Conservation (phyloP, 2,888 invertebrate species). For the Entomobrya multifasciata region DNA sequence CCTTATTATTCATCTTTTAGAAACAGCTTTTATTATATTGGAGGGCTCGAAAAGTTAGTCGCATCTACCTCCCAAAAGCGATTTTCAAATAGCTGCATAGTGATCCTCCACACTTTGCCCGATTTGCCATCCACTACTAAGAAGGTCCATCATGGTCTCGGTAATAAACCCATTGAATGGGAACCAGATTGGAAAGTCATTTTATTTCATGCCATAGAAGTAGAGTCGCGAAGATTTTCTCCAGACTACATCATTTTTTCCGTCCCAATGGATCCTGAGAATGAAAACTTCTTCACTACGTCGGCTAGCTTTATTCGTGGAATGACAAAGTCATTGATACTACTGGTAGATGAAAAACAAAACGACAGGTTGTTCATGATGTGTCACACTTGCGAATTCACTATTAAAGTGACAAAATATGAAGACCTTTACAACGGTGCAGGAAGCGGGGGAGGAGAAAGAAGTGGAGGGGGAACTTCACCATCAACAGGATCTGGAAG, state of each 20-base stretch:
- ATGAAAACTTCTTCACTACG: neutral
- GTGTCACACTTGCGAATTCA: slow-evolving; percentile 18
- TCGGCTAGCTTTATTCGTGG: neutral
- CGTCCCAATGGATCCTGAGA: neutral
- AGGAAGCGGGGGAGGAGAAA: too few species aligned
- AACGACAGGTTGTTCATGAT: slow-evolving; percentile 23
- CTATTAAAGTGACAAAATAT: neutral
- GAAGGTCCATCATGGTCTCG: too few species aligned
- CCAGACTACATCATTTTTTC: slow-evolving; percentile 32
- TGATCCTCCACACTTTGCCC: neutral
- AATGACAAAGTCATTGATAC: neutral
- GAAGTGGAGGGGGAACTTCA: too few species aligned
- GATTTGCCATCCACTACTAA: too few species aligned
- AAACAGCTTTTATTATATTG: too few species aligned
- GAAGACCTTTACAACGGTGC: neutral
- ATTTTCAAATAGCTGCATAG: neutral
- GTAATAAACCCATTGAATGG: too few species aligned
- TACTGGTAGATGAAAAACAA: slow-evolving; percentile 18
- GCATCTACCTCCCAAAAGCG: neutral
- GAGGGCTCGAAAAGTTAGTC: neutral
- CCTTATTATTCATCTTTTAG: neutral
- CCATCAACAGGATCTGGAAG: neutral
- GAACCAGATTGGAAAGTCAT: too few species aligned
- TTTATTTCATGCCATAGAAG: neutral
- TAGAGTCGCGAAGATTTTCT: slow-evolving; percentile 10